These are phyloP conservation scores for Mercenaria mercenaria DNA, from an alignment of 1,140 invertebrate genomes.

Conservation along the genomic window DNA sequence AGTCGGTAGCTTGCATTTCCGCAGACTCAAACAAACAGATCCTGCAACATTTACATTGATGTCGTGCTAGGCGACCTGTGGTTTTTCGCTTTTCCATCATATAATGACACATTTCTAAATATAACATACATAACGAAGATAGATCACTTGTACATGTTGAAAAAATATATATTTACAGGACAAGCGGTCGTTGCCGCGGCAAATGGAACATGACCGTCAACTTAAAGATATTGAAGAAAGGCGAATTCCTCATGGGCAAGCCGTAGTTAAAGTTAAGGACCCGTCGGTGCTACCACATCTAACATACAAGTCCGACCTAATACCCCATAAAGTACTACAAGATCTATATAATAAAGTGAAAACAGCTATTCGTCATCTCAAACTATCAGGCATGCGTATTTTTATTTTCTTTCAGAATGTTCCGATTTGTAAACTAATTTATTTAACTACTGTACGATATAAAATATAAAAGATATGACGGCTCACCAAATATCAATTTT, in stretches of 20 bases:
- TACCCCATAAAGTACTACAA: slow-evolving; percentile 11
- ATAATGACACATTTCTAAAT: too few relatives aligned
- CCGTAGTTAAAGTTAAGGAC: not conserved
- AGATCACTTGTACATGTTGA: too few relatives aligned
- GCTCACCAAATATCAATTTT: too few relatives aligned
- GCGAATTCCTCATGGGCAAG: not conserved
- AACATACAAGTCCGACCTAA: not conserved
- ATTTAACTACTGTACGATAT: too few relatives aligned
- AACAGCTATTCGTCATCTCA: not conserved
- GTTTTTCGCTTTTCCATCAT: too few relatives aligned
- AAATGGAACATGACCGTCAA: not conserved
- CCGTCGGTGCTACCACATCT: not conserved
- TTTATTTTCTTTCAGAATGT: not conserved
- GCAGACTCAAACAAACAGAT: too few relatives aligned
- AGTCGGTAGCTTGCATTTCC: too few relatives aligned
- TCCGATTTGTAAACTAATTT: not conserved
- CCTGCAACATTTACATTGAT: too few relatives aligned
- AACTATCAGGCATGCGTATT: not conserved
- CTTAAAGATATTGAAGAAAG: not conserved
- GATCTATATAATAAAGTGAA: not conserved
- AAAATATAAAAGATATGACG: too few relatives aligned
- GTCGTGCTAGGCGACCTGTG: too few relatives aligned
- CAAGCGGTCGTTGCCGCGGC: not conserved
- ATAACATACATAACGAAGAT: too few relatives aligned
- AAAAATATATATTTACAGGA: too few relatives aligned